Evolutionary conservation across 2,113 vertebrate genomes (phyloP).

Genomic region (Psophia crepitans): DNA sequence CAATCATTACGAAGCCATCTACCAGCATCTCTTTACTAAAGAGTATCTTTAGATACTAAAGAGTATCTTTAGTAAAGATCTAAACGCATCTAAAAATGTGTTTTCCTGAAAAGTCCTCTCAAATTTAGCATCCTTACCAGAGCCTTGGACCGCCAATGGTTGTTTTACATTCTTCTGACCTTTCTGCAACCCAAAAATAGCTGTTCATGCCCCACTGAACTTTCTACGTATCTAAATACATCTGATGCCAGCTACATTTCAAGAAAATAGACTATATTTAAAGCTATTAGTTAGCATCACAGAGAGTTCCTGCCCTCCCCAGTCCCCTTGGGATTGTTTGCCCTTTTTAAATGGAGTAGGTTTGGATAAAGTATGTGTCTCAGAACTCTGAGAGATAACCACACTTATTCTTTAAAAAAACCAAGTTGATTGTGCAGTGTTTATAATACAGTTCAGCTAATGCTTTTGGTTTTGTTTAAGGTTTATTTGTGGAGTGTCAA

Average conservation of each 20-base stretch:
- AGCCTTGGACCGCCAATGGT: not conserved
- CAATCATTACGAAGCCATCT: not conserved
- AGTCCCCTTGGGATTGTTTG: not conserved
- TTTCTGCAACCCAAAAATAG: not conserved
- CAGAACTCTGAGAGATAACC: no score
- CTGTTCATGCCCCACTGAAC: not conserved
- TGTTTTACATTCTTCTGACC: not conserved
- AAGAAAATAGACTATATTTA: conserved; percentile 18
- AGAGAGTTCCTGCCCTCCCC: not conserved
- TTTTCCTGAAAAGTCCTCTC: not conserved
- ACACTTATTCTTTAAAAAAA: not conserved
- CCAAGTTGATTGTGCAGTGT: not conserved
- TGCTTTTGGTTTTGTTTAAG: not conserved
- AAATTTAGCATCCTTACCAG: not conserved
- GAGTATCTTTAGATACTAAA: no score
- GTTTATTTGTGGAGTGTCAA: not conserved
- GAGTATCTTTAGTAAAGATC: no score
- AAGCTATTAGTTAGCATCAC: not conserved
- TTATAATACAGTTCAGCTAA: not conserved
- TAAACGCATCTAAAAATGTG: no score
- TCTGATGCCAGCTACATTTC: not conserved
- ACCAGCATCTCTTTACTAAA: not conserved
- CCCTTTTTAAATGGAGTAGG: not conserved
- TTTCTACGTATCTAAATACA: not conserved
- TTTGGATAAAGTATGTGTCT: not conserved